Evolutionary conservation across 2,113 vertebrate species (phyloP).

Genomic region (Notarius quadriscutis): DNA sequence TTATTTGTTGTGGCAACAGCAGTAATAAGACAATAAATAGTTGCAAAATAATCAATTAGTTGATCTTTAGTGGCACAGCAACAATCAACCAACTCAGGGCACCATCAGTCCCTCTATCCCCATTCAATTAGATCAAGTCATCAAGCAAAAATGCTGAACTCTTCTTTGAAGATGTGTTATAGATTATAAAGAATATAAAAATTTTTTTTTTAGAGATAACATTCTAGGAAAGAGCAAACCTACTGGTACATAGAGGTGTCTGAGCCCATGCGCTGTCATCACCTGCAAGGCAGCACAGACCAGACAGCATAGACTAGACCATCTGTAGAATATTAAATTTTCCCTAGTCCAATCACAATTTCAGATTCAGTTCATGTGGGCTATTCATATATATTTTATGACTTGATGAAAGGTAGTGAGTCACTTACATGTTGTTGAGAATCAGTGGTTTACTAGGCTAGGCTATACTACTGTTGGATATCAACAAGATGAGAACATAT

Average conservation of each 20-base stretch:
- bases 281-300: slow-evolving; percentile 64
- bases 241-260: slow-evolving; percentile 73
- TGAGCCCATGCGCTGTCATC: slow-evolving; percentile 75
- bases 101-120: not conserved
- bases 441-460: not conserved
- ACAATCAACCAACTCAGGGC: not conserved
- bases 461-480: not conserved
- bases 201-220: not conserved
- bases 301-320: slow-evolving; percentile 27
- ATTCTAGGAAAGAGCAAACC: slow-evolving; percentile 47
- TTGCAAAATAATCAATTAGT: not conserved
- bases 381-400: not conserved
- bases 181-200: not conserved
- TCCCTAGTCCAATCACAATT: not conserved
- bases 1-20: not conserved
- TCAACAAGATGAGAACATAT: not conserved
- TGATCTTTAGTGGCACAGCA: not conserved
- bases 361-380: not conserved
- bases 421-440: not conserved
- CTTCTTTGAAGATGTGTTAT: not conserved
- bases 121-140: not conserved
- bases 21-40: not conserved
- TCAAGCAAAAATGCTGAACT: not conserved
- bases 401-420: not conserved
- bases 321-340: not conserved